These are phyloP conservation scores for Paramacrobiotus metropolitanus DNA, from an alignment of 1,140 invertebrate species.

Conservation along the genomic window DNA sequence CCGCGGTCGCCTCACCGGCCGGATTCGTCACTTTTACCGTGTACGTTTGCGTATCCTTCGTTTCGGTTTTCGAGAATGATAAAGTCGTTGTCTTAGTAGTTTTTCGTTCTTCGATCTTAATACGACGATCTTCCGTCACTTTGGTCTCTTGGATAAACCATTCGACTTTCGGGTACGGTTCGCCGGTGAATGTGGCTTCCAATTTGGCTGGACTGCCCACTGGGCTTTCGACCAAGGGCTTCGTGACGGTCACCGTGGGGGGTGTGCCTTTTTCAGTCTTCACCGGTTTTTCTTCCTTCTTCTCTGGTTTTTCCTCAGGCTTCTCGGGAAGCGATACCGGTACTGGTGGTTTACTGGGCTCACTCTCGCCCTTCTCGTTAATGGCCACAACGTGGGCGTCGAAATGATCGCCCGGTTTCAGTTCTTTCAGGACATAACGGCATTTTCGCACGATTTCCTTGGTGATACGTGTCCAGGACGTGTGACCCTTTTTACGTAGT, in stretches of 20 bases:
- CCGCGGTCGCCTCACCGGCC: conserved; percentile 12
- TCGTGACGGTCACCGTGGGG: neutral
- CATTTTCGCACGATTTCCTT: neutral
- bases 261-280: neutral
- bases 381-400: conserved; percentile 15
- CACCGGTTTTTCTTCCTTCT: neutral
- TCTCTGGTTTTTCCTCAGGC: neutral
- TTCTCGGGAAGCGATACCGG: neutral
- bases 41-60: conserved; percentile 61
- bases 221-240: neutral
- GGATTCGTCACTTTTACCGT: conserved; percentile 53
- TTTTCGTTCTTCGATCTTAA: neutral
- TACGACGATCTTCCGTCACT: conserved; percentile 20
- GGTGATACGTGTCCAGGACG: neutral
- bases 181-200: neutral
- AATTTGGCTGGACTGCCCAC: neutral
- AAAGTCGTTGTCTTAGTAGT: conserved; percentile 32
- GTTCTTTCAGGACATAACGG: neutral
- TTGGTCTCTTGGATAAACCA: conserved; percentile 62
- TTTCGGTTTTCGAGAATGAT: conserved; percentile 48
- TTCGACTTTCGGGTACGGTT: conserved; percentile 27
- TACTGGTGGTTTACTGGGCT: conserved; percentile 19
- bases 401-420: neutral
- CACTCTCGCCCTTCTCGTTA: conserved; percentile 23
- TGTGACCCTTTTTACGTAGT: conserved; percentile 14